Evolutionary conservation across 2,888 invertebrate species (phyloP).

Genomic region (Drosophila anomalata): DNA sequence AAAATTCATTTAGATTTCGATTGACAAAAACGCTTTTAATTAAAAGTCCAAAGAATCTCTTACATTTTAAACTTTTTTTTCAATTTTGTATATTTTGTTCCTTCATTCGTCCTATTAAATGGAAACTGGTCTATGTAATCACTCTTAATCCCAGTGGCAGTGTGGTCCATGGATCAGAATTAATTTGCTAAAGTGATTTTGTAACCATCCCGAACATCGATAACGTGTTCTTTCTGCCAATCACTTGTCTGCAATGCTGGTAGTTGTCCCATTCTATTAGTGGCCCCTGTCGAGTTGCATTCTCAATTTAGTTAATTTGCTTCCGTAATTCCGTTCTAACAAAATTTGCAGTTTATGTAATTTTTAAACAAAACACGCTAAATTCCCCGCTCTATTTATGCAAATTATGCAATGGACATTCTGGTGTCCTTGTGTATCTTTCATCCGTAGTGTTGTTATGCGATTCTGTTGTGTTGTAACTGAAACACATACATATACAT

Average conservation of each 20-base stretch:
- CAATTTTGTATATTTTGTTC: not conserved
- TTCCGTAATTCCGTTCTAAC: not conserved
- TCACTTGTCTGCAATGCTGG: slow-evolving; percentile 9
- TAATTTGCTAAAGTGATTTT: slow-evolving; percentile 60
- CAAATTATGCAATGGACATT: slow-evolving; percentile 3
- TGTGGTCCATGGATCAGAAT: slow-evolving; percentile 35
- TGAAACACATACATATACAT: slow-evolving; percentile 23
- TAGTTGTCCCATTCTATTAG: not conserved
- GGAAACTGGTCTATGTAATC: slow-evolving; percentile 2
- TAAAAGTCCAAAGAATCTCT: too few species aligned
- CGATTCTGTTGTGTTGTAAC: slow-evolving; percentile 44
- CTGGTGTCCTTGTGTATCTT: slow-evolving; percentile 4
- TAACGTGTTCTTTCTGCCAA: slow-evolving; percentile 16
- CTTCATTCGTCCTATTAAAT: not conserved
- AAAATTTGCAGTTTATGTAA: not conserved
- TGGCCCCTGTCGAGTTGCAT: slow-evolving; percentile 21
- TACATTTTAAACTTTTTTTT: not conserved
- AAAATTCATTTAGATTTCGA: too few species aligned
- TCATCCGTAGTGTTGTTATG: slow-evolving; percentile 15
- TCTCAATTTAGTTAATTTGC: slow-evolving; percentile 54
- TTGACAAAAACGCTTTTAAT: too few species aligned
- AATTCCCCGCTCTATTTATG: not conserved
- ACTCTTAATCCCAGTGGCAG: slow-evolving; percentile 27
- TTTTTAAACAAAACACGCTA: not conserved
- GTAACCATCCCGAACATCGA: slow-evolving; percentile 20